Base-by-base conservation (phyloP, 2,113 vertebrate genomes). In the Anas platyrhynchos region DNA sequence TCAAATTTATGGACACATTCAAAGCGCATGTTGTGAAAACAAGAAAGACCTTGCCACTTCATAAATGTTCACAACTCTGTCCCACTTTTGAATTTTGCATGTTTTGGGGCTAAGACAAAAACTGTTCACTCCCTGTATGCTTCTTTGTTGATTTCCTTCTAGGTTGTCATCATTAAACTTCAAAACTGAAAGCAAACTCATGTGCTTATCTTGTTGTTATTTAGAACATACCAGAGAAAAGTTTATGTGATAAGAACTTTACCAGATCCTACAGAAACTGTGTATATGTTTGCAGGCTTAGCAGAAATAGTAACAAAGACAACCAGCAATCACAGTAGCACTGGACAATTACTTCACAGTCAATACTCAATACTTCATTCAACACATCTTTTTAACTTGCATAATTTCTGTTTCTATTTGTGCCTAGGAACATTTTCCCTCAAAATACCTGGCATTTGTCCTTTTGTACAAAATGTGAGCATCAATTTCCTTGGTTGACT, bases 171-270 rank as follows among this genome's bases (percentile, higher is more conserved):
- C 61, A 72, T 67, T 75, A 68, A 79, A 56, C 36, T 15, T 86
- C 34, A 56, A 55, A 63, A 74, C 32, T 55, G 50, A 80, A 90
- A 95, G 93, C 56, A 71, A 86, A 72, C 26, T 74, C 56, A 29
- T 43, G 6, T 68, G 22, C 20, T 95, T 79, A 71, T 68, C 52
- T 79, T 82, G 52, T 61, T 87, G 77, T 74, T 72, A 88, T 83
- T 94, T 79, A 55, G 18, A 36, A 67, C 63, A 92, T 23, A 32
- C 86, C 63, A 91, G 44, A 95, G 73, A 69, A 93, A 96, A 71
- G 36, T 43, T n/a, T 7, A 63, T 5, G 43, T 81, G 61, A 66
- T 36, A 93, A 38, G 32, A 83, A 91, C 48, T 46, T 54, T 46
- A 83, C n/a, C 52, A 89, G 20, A 3, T 4, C 8, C 29, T 44